Percentiles rank a stretch among this genome's conserved stretches.
Evolutionary conservation across 2,888 invertebrate species (phyloP).

Genomic region (Troglohyphantes excavatus): DNA sequence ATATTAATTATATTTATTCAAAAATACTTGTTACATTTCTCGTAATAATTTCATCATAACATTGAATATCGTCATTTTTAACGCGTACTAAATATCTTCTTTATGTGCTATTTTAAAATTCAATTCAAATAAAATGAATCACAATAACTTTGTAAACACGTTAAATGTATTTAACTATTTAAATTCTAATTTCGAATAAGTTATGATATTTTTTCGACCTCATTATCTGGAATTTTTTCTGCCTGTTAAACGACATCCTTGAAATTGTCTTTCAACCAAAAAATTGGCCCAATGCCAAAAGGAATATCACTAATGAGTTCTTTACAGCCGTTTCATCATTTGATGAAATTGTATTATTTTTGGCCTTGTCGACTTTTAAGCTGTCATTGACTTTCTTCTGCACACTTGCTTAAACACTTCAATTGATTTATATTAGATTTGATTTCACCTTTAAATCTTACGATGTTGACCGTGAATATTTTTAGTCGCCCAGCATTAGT

Average conservation of each 20-base stretch:
- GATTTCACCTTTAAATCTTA: constrained; percentile 1
- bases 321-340: constrained; percentile 20
- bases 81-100: no score
- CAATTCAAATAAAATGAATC: neutral
- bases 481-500: no score
- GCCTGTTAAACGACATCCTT: constrained; percentile 9
- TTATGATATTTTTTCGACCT: neutral
- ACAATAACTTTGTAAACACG: neutral
- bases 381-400: constrained; percentile 16
- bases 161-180: neutral
- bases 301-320: constrained; percentile 40
- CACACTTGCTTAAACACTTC: constrained; percentile 15
- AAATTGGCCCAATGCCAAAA: constrained; percentile 39
- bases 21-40: no score
- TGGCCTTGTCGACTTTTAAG: constrained; percentile 38
- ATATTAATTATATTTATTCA: no score
- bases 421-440: constrained; percentile 2
- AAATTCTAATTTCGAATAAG: constrained; percentile 15
- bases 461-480: constrained; percentile 47
- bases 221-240: constrained; percentile 44
- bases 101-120: neutral
- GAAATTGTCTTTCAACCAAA: neutral
- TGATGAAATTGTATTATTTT: constrained; percentile 23
- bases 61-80: no score
- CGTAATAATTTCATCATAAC: no score